Conservation (phyloP, 1,140 invertebrate species). For the Coenobita brevimanus region DNA sequence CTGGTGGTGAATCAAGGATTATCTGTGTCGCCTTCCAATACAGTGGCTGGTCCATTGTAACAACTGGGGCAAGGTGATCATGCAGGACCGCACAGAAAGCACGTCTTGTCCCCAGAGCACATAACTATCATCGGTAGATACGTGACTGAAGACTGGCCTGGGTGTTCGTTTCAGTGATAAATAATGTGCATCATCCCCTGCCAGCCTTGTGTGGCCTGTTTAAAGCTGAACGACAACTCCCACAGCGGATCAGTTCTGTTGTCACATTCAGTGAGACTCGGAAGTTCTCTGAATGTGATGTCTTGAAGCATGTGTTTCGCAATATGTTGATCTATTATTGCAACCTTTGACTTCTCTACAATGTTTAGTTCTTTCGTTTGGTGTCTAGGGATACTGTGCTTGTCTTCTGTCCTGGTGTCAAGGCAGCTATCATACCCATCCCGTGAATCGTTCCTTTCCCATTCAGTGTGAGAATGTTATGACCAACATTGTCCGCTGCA, state of each 20-base stretch:
- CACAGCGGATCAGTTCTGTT: conserved; percentile 2
- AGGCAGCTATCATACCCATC: conserved; percentile 70
- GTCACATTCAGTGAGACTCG: background rate
- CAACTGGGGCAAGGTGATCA: conserved; percentile 56
- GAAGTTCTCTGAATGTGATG: background rate
- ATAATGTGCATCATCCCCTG: conserved; percentile 30
- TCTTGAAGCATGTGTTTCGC: conserved; percentile 13
- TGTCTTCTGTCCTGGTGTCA: conserved; percentile 63
- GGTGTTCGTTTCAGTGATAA: conserved; percentile 41
- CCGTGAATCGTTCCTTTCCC: conserved; percentile 70
- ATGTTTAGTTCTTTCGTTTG: conserved; percentile 16
- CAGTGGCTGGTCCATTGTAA: conserved; percentile 70
- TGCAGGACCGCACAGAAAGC: conserved; percentile 69
- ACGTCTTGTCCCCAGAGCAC: conserved; percentile 69
- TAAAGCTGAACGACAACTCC: background rate
- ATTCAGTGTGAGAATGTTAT: conserved; percentile 69
- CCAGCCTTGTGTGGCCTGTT: background rate
- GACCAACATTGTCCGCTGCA: conserved; percentile 68
- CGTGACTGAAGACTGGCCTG: conserved; percentile 68
- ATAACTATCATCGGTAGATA: conserved; percentile 71
- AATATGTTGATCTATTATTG: conserved; percentile 4
- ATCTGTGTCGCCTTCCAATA: conserved; percentile 68
- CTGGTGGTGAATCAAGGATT: conserved; percentile 3
- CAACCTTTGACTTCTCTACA: conserved; percentile 13
- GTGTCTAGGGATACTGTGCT: background rate